These are phyloP conservation scores for Silurus lanzhouensis DNA, from an alignment of 2,797 vertebrate species.

Conservation along the genomic window DNA sequence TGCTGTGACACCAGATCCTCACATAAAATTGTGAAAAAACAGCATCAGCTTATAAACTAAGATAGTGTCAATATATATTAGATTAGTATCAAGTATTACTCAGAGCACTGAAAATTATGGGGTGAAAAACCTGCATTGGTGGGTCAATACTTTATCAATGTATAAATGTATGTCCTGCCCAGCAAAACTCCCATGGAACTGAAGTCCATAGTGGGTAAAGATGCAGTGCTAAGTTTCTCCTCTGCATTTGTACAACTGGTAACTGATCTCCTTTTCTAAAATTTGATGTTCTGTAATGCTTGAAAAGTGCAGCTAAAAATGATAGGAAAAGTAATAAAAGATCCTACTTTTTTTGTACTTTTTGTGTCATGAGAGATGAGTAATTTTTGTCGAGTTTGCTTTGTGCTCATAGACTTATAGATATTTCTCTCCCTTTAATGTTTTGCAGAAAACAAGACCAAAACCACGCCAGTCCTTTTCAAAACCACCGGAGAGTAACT, in stretches of 20 bases:
- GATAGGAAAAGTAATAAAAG: background rate
- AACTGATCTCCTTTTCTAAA: background rate
- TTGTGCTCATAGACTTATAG: background rate
- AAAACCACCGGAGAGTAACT: constrained; percentile 91
- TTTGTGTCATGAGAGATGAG: background rate
- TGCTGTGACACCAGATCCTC: background rate
- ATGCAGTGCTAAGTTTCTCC: background rate
- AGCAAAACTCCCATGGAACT: background rate
- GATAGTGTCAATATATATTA: background rate
- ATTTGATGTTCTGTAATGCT: background rate
- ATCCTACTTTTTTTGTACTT: background rate
- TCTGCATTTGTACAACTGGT: background rate
- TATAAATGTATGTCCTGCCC: background rate
- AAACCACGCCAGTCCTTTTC: constrained; percentile 89
- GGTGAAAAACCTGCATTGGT: background rate
- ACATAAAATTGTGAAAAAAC: no score
- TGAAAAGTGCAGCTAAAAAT: no score
- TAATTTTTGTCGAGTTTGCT: background rate
- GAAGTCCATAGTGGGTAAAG: background rate
- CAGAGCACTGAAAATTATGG: background rate
- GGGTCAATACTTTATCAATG: constrained; percentile 19
- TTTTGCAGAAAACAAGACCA: constrained; percentile 82
- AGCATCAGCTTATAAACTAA: background rate
- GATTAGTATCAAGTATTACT: background rate
- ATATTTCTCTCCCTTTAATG: background rate